Conservation (phyloP, 1,140 invertebrate species). For the Drosophila kanapiae region DNA sequence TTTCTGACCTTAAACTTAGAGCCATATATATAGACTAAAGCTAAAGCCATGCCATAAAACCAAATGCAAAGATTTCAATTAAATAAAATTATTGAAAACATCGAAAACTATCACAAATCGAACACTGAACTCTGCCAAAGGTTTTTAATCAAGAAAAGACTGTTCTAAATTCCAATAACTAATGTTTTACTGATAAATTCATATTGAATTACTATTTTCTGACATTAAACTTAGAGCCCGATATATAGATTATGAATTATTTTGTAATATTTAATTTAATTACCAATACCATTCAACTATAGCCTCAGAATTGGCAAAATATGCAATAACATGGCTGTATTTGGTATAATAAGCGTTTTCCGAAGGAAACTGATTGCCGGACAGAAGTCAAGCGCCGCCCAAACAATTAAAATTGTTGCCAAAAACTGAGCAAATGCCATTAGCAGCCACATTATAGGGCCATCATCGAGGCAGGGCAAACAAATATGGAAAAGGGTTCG, state of each 20-base stretch:
- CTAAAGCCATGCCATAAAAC: too few species aligned
- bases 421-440: conserved; percentile 78
- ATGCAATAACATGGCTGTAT: neutral
- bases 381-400: conserved; percentile 73
- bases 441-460: conserved; percentile 78
- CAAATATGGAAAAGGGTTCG: conserved; percentile 63
- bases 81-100: neutral
- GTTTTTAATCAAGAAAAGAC: too few species aligned
- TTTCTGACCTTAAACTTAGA: neutral
- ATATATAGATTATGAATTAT: neutral
- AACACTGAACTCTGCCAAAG: too few species aligned
- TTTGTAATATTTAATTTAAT: too few species aligned
- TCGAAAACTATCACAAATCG: neutral
- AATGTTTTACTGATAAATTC: neutral
- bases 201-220: neutral
- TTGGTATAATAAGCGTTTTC: neutral
- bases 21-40: neutral
- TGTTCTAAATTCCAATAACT: neutral
- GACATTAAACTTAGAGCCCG: neutral
- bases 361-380: neutral
- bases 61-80: too few species aligned
- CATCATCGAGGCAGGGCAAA: conserved; percentile 62
- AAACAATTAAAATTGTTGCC: conserved; percentile 79
- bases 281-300: neutral
- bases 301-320: neutral